Conservation (phyloP, 2,888 invertebrate species). For the Pammene aurita region DNA sequence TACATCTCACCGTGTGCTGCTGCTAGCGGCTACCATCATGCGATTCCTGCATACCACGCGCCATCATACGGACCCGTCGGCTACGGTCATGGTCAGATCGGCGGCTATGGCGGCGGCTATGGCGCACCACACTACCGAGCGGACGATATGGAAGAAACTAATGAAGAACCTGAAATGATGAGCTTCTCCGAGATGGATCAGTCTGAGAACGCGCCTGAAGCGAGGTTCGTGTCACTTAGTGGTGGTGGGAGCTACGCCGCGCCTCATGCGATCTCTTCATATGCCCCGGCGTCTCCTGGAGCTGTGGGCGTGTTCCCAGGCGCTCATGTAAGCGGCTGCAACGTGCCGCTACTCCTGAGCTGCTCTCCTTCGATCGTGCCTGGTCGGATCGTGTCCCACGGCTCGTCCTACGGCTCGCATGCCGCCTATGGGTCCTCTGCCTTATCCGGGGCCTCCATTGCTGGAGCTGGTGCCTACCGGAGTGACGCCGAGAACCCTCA, state of each 20-base stretch:
- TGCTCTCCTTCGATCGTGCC: conserved; percentile 69
- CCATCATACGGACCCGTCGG: conserved; percentile 34
- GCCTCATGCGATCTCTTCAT: conserved; percentile 38
- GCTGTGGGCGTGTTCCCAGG: conserved; percentile 69
- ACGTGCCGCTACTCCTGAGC: conserved; percentile 69
- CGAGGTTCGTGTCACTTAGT: conserved; percentile 56
- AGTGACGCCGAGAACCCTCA: conserved; percentile 53
- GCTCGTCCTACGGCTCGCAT: conserved; percentile 38
- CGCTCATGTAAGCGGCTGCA: conserved; percentile 64
- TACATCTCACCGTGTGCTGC: conserved; percentile 62
- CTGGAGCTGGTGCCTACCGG: conserved; percentile 53
- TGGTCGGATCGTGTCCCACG: conserved; percentile 58
- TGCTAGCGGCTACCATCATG: conserved; percentile 47
- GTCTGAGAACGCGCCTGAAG: conserved; percentile 60
- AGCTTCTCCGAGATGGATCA: conserved; percentile 65
- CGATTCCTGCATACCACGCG: conserved; percentile 32
- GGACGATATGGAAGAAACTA: conserved; percentile 47
- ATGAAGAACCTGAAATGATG: conserved; percentile 57
- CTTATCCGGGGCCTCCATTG: conserved; percentile 14
- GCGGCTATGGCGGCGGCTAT: conserved; percentile 52
- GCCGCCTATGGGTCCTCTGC: conserved; percentile 29
- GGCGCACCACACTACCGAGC: conserved; percentile 57
- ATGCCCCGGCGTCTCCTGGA: conserved; percentile 49
- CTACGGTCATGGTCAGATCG: conserved; percentile 43
- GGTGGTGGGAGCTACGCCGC: conserved; percentile 43